Percentiles rank a stretch among this genome's conserved stretches.
Evolutionary conservation across 2,888 invertebrate species (phyloP).

Genomic region (Drosophila acutilabella): DNA sequence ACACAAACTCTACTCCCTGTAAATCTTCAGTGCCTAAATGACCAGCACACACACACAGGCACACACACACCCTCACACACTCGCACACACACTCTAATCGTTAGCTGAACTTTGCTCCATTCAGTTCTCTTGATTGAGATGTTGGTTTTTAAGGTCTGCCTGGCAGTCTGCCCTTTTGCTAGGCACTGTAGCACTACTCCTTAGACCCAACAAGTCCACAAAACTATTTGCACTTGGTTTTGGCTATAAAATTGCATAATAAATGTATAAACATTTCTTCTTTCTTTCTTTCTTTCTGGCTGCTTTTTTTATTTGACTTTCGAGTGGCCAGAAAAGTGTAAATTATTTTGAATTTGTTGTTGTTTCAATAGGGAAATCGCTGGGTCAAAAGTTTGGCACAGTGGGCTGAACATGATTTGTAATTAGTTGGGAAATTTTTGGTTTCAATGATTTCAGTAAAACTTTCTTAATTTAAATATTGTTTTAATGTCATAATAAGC

Average conservation of each 20-base stretch:
- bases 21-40: constrained; percentile 54
- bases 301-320: constrained; percentile 18
- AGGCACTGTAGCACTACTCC: neutral
- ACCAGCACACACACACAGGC: constrained; percentile 44
- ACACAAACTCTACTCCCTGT: constrained; percentile 11
- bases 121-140: constrained; percentile 67
- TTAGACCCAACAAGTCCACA: constrained; percentile 46
- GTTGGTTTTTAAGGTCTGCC: constrained; percentile 58
- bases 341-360: constrained; percentile 61
- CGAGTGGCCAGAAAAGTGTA: constrained; percentile 37
- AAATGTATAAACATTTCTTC: constrained; percentile 55
- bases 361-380: constrained; percentile 17
- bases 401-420: neutral
- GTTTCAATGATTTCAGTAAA: too few relatives aligned
- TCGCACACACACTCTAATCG: constrained; percentile 51
- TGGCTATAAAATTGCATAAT: constrained; percentile 73
- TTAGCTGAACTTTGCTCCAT: constrained; percentile 58
- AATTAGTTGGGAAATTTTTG: neutral
- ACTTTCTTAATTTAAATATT: too few relatives aligned
- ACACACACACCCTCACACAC: constrained; percentile 25
- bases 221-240: constrained; percentile 76
- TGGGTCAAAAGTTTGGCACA: constrained; percentile 6
- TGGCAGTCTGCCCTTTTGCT: constrained; percentile 2
- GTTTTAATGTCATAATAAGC: too few relatives aligned
- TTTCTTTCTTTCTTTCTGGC: constrained; percentile 12